These are phyloP conservation scores for Bhutanitis thaidina DNA, from an alignment of 2,888 invertebrate species.

Conservation along the genomic window DNA sequence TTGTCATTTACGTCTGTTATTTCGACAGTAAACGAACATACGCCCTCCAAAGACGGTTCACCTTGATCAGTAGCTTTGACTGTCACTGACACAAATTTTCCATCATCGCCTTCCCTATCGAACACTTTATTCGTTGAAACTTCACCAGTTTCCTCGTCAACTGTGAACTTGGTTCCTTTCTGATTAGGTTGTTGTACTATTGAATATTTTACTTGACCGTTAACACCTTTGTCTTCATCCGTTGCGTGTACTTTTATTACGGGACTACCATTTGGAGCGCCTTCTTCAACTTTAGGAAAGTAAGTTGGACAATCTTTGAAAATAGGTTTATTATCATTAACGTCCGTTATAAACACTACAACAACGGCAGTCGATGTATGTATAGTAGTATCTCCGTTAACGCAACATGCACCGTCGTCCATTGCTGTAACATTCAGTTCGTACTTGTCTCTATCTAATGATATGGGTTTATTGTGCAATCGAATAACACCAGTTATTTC, in stretches of 20 bases:
- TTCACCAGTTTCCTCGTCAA: constrained; percentile 96
- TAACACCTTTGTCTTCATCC: constrained; percentile 97
- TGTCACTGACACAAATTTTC: constrained; percentile 97
- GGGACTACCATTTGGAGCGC: constrained; percentile 95
- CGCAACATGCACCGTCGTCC: constrained; percentile 98
- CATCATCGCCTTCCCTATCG: constrained; percentile 97
- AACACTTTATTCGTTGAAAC: constrained; percentile 97
- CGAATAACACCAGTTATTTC: constrained; percentile 97
- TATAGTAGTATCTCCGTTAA: constrained; percentile 90
- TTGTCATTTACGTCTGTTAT: constrained; percentile 99
- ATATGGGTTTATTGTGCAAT: constrained; percentile 91
- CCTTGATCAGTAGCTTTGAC: constrained; percentile 99
- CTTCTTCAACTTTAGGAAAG: constrained; percentile 96
- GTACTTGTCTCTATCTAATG: constrained; percentile 95
- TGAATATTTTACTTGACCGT: constrained; percentile 97
- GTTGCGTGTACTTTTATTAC: constrained; percentile 96
- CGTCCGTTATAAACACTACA: constrained; percentile 97
- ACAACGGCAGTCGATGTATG: constrained; percentile 97
- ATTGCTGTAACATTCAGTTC: constrained; percentile 97
- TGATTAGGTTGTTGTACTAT: constrained; percentile 97
- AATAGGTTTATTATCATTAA: constrained; percentile 97
- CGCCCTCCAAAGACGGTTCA: constrained; percentile 97
- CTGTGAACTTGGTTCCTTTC: constrained; percentile 96
- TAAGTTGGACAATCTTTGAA: constrained; percentile 97
- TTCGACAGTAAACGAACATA: constrained; percentile 98